Conservation (phyloP, 1,140 invertebrate genomes). For the Lucilia cuprina region DNA sequence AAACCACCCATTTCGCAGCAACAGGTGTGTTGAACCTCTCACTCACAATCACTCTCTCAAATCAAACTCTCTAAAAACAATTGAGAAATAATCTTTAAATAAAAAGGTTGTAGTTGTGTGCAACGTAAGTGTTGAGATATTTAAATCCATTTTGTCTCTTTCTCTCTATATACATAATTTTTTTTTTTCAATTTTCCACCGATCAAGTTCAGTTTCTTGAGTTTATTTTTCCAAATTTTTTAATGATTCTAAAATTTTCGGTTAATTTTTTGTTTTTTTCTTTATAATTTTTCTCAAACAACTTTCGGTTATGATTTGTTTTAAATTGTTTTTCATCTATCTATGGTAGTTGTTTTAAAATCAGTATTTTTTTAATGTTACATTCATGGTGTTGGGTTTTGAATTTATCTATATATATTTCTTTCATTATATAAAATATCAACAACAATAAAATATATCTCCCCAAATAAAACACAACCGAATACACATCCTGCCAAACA, state of each 20-base stretch:
- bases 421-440: too few relatives aligned
- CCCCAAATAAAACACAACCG: too few relatives aligned
- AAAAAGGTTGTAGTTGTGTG: slow-evolving; percentile 41
- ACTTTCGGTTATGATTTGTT: too few relatives aligned
- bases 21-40: slow-evolving; percentile 55
- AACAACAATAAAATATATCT: too few relatives aligned
- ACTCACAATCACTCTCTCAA: slow-evolving; percentile 29
- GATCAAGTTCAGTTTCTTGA: neutral
- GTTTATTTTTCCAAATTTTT: neutral
- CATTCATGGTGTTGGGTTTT: too few relatives aligned
- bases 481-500: too few relatives aligned
- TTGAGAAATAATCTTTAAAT: slow-evolving; percentile 15
- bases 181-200: too few relatives aligned
- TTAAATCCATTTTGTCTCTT: neutral
- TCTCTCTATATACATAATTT: neutral
- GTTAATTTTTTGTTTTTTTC: neutral
- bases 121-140: slow-evolving; percentile 25
- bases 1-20: slow-evolving; percentile 66
- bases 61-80: slow-evolving; percentile 33
- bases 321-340: too few relatives aligned
- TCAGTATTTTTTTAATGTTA: too few relatives aligned
- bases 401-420: too few relatives aligned
- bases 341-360: too few relatives aligned
- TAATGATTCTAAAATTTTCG: neutral
- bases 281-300: neutral